Percentiles rank a stretch among this genome's conserved stretches.
These are phyloP conservation scores for Machimus rusticus DNA, from an alignment of 2,888 invertebrate genomes.

Conservation along the genomic window DNA sequence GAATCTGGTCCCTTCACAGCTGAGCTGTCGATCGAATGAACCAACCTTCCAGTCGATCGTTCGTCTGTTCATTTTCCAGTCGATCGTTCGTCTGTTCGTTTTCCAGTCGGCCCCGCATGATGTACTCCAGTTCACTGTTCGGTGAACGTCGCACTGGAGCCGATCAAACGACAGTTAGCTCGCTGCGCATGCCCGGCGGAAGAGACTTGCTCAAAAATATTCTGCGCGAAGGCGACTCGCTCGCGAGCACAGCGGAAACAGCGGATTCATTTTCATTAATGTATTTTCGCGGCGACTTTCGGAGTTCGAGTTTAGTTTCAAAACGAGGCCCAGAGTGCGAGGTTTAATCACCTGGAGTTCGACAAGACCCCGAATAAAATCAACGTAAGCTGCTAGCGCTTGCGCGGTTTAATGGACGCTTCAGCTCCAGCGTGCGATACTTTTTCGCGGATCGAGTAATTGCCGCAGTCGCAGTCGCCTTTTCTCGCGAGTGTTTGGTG, in stretches of 20 bases:
- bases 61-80: neutral
- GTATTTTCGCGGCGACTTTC: neutral
- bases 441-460: neutral
- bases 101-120: neutral
- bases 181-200: neutral
- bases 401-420: neutral
- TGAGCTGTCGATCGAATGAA: neutral
- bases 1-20: neutral
- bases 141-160: neutral
- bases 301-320: constrained; percentile 33
- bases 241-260: neutral
- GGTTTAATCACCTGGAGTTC: neutral
- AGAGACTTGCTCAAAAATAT: neutral
- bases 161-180: neutral
- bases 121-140: neutral
- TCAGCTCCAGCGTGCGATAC: neutral
- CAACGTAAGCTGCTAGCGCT: neutral
- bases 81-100: too few relatives aligned
- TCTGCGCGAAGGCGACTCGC: neutral
- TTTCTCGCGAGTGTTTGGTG: neutral
- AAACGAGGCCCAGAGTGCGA: constrained; percentile 44
- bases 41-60: neutral
- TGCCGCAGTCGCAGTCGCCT: neutral
- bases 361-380: neutral
- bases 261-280: neutral